Percentiles rank a stretch among this genome's conserved stretches.
Evolutionary conservation across 2,797 vertebrate species (phyloP).

Genomic region (Mareca penelope): DNA sequence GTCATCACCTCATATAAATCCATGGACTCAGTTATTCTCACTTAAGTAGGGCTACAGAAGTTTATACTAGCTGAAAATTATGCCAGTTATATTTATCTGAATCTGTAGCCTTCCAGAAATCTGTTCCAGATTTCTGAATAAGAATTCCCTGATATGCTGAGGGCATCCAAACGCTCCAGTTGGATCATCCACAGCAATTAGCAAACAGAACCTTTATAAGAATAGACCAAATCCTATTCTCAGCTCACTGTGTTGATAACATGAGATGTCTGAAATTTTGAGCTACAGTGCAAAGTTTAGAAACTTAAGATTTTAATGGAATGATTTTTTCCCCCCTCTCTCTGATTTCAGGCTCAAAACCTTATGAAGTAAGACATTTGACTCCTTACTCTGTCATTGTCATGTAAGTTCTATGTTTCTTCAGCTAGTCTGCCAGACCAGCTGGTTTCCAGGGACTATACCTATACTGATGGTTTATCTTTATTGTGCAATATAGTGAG

Average conservation of each 20-base stretch:
- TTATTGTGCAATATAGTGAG: not conserved
- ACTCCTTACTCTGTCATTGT: not conserved
- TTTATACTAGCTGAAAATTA: not conserved
- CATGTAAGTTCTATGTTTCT: not conserved
- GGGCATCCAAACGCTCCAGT: not conserved
- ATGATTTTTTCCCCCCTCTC: not conserved
- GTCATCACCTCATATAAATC: not conserved
- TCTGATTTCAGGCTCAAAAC: not conserved
- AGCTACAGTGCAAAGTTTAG: not conserved
- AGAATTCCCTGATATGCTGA: not conserved
- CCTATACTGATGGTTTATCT: not conserved
- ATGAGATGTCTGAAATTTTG: not conserved
- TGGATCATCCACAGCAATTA: not conserved
- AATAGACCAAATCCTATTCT: not conserved
- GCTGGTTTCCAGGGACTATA: not conserved
- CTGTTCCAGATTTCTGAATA: not conserved
- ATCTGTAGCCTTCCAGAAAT: not conserved
- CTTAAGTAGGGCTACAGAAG: not conserved
- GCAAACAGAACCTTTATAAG: not conserved
- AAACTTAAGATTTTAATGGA: not conserved
- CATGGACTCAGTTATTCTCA: not conserved
- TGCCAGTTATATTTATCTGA: not conserved
- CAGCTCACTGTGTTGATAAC: rapidly evolving
- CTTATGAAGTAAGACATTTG: not conserved
- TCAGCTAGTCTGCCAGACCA: not conserved